Percentiles rank a stretch among this genome's conserved stretches.
These are phyloP conservation scores for Oryzias sinensis DNA, from an alignment of 2,797 vertebrate genomes.

Conservation along the genomic window DNA sequence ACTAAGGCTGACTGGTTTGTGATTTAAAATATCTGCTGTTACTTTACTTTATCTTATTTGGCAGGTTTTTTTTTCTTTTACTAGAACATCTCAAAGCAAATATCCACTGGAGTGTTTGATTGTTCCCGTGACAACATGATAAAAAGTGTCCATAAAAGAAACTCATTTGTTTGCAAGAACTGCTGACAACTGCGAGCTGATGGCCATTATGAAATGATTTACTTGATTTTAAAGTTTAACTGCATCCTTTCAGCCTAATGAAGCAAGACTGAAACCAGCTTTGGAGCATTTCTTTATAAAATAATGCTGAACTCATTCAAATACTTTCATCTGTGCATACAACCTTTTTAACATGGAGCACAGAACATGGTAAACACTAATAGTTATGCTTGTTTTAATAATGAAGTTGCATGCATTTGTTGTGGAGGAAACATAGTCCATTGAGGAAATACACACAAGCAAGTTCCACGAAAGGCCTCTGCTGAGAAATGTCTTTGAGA, in stretches of 20 bases:
- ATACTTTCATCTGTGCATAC: no score
- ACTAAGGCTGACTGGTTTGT: no score
- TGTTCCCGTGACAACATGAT: slow-evolving; percentile 13
- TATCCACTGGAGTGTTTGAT: slow-evolving; percentile 23
- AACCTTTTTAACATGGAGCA: no score
- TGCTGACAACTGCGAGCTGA: slow-evolving; percentile 47
- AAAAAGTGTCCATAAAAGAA: slow-evolving; percentile 37
- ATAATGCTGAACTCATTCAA: slow-evolving; percentile 17
- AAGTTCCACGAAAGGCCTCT: no score
- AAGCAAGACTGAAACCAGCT: slow-evolving; percentile 44
- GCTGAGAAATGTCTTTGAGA: no score
- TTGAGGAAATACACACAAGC: no score
- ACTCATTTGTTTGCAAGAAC: slow-evolving; percentile 26
- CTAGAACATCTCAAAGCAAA: slow-evolving; percentile 18
- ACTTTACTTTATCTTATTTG: slow-evolving; percentile 2
- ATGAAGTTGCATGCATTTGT: no score
- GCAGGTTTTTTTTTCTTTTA: slow-evolving; percentile 21
- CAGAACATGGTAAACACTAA: no score
- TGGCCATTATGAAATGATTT: slow-evolving; percentile 33
- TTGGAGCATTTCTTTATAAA: slow-evolving; percentile 21
- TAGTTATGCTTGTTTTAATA: no score
- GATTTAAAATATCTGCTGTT: no score
- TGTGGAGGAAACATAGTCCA: no score
- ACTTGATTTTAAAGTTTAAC: slow-evolving; percentile 58
- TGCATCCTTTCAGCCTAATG: slow-evolving; percentile 47